Percentiles rank a stretch among this genome's conserved stretches.
Evolutionary conservation across 2,797 vertebrate genomes (phyloP).

Genomic region (Sebastiscus tertius): DNA sequence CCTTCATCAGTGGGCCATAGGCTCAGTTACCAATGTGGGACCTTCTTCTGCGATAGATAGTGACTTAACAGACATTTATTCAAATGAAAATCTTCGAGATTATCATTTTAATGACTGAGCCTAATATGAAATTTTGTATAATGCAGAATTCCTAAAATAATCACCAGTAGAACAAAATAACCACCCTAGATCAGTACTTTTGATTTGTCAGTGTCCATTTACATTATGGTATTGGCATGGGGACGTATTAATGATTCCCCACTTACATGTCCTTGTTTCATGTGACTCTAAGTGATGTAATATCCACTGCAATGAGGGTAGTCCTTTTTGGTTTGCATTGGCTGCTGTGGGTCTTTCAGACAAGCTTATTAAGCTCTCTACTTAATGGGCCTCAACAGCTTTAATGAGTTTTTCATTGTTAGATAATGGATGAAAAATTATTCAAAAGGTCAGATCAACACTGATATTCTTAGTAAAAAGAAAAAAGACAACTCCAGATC

Average conservation of each 20-base stretch:
- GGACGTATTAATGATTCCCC: neutral
- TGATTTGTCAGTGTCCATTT: neutral
- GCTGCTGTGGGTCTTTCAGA: conserved; percentile 22
- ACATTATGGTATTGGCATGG: neutral
- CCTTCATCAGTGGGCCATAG: no score
- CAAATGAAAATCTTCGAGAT: no score
- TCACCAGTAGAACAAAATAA: neutral
- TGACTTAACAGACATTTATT: no score
- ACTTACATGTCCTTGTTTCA: neutral
- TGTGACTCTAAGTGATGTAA: neutral
- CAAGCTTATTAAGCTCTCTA: conserved; percentile 34
- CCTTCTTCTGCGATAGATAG: no score
- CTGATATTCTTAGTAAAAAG: conserved; percentile 1
- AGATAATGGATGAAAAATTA: conserved; percentile 37
- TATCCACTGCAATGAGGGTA: neutral
- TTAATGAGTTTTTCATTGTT: conserved; percentile 60
- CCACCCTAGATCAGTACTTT: neutral
- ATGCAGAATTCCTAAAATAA: neutral
- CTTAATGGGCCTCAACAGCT: conserved; percentile 44
- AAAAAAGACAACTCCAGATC: neutral
- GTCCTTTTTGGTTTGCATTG: conserved; percentile 1
- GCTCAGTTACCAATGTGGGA: no score
- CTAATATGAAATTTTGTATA: neutral
- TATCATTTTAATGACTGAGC: neutral
- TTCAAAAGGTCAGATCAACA: conserved; percentile 52